Evolutionary conservation across 2,113 vertebrate genomes (phyloP).

Genomic region (Limnothrissa miodon): DNA sequence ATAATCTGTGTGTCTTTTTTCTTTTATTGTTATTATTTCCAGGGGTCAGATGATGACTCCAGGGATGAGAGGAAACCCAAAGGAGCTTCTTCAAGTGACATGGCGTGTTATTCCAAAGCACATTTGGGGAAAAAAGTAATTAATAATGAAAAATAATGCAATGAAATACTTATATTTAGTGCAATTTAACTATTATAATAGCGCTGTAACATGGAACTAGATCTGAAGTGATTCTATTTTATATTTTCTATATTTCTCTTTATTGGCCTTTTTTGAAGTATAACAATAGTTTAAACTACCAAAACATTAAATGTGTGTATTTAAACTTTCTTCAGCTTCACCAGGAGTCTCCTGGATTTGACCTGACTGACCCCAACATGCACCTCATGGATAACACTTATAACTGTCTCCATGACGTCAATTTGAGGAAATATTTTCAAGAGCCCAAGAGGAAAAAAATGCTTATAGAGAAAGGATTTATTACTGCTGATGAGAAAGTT

Average conservation of each 20-base stretch:
- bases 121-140: neutral
- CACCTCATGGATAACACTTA: neutral
- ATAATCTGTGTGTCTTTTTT: too few relatives aligned
- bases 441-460: neutral
- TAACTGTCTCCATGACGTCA: neutral
- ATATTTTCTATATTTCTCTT: neutral
- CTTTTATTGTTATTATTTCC: neutral
- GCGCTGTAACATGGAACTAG: too few relatives aligned
- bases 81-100: neutral
- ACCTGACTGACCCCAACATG: neutral
- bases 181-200: too few relatives aligned
- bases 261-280: neutral
- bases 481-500: neutral
- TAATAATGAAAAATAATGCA: neutral
- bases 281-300: neutral
- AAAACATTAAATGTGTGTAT: neutral
- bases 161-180: too few relatives aligned
- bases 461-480: neutral
- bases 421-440: neutral
- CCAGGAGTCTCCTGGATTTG: neutral
- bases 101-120: neutral
- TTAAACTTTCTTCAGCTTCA: neutral
- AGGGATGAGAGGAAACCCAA: neutral
- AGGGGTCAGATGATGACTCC: neutral
- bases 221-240: neutral